These are phyloP conservation scores for Acanthurus tractus DNA, from an alignment of 2,797 vertebrate species.

Conservation along the genomic window DNA sequence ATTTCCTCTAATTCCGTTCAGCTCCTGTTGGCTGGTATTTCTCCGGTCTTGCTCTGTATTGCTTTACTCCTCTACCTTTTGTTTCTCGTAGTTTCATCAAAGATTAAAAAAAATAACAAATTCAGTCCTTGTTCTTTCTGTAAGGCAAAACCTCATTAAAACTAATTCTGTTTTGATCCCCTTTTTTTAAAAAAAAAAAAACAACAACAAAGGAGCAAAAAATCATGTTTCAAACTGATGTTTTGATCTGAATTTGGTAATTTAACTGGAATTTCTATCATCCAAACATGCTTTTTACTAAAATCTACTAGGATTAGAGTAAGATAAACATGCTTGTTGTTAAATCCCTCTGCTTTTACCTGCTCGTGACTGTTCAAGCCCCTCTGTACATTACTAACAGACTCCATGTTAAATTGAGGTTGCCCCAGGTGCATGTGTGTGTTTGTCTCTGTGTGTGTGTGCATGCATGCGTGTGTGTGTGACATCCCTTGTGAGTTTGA, in stretches of 20 bases:
- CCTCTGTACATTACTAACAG: conserved; percentile 47
- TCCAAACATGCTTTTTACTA: not conserved
- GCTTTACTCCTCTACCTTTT: not conserved
- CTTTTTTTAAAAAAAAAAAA: no score
- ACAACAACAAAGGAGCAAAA: not conserved
- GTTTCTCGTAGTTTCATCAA: not conserved
- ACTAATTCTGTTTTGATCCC: not conserved
- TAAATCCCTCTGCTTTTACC: conserved; percentile 19
- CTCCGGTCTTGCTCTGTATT: conserved; percentile 16
- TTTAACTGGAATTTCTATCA: not conserved
- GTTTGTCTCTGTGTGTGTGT: conserved; percentile 21
- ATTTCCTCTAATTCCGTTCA: conserved; percentile 11
- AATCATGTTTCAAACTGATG: conserved; percentile 5
- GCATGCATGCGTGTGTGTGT: conserved; percentile 13
- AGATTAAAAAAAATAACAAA: not conserved
- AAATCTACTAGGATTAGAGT: conserved; percentile 12
- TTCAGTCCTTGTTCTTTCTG: not conserved
- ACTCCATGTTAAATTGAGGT: conserved; percentile 44
- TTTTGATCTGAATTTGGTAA: not conserved
- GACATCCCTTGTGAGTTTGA: conserved; percentile 53
- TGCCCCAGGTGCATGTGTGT: conserved; percentile 54
- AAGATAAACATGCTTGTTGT: conserved; percentile 16
- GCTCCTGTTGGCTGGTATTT: conserved; percentile 17
- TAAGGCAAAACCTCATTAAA: not conserved
- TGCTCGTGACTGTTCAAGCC: conserved; percentile 12